Percentiles rank a stretch among this genome's conserved stretches.
Conservation (phyloP, 2,113 vertebrate genomes). For the Cathartes aura region DNA sequence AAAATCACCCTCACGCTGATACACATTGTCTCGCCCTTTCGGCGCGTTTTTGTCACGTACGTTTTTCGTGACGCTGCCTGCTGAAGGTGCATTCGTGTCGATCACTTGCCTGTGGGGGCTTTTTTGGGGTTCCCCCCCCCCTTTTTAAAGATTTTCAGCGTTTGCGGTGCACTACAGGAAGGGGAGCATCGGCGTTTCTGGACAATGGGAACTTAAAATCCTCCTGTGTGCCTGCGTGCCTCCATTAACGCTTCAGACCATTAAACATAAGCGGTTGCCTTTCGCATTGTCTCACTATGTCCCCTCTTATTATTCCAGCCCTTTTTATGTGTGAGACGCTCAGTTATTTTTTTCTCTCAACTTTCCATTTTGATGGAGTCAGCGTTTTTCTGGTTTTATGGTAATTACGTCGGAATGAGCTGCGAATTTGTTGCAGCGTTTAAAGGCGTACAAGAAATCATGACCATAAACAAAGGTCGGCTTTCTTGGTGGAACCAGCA, state of each 20-base stretch:
- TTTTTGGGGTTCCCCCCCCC: too few species aligned
- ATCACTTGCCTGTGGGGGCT: too few species aligned
- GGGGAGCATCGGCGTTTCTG: rapidly evolving
- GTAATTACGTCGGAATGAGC: background rate
- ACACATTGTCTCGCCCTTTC: background rate
- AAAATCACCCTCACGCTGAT: background rate
- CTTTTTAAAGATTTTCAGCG: background rate
- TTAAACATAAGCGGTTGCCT: background rate
- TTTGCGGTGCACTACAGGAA: rapidly evolving
- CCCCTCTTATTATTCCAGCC: background rate
- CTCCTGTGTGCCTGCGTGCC: rapidly evolving
- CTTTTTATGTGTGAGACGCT: rapidly evolving
- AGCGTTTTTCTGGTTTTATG: background rate
- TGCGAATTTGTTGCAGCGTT: rapidly evolving
- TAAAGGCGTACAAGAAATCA: background rate
- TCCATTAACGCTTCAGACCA: background rate
- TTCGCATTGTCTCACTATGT: rapidly evolving
- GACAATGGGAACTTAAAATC: background rate
- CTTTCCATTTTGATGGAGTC: background rate
- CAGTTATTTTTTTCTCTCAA: background rate
- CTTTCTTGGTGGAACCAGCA: background rate
- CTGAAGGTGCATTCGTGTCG: background rate
- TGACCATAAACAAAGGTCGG: background rate
- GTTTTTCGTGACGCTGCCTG: rapidly evolving
- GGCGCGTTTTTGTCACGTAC: rapidly evolving